phyloP scores from a whole-genome alignment of 2,797 vertebrate genomes.

The Borostomias antarcticus region DNA sequence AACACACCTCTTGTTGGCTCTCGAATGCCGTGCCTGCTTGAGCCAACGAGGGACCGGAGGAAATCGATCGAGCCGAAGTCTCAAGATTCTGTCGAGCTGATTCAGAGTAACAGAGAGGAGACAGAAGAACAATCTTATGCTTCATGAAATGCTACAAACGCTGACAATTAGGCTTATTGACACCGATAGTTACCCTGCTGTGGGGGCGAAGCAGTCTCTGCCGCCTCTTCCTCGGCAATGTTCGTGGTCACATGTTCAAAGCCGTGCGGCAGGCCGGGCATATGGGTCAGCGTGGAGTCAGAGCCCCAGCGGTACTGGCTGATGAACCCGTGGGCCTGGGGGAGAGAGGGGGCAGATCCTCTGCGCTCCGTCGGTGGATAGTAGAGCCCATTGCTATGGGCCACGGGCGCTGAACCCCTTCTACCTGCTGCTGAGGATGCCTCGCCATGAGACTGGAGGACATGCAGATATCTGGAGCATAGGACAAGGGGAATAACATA shows the following conservation, averaged over 20 bases:
- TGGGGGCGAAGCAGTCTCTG: constrained; percentile 15
- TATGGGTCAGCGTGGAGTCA: constrained; percentile 10
- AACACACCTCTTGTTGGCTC: background rate
- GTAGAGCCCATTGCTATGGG: constrained; percentile 42
- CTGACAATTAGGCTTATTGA: no score
- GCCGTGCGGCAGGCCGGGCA: constrained; percentile 13
- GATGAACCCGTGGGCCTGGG: constrained; percentile 13
- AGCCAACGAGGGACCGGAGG: constrained; percentile 5
- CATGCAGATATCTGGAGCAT: constrained; percentile 77
- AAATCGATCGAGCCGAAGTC: background rate
- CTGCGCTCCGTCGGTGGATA: constrained; percentile 31
- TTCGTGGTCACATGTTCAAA: constrained; percentile 22
- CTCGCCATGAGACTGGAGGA: constrained; percentile 37
- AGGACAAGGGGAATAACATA: background rate
- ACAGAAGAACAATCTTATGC: no score
- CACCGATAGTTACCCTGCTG: constrained; percentile 66
- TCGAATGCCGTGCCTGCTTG: constrained; percentile 21
- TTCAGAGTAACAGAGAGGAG: constrained; percentile 7
- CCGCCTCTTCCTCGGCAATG: constrained; percentile 56
- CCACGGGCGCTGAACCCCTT: constrained; percentile 48
- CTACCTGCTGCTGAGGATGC: constrained; percentile 36
- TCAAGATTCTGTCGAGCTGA: constrained; percentile 20
- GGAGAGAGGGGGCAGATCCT: constrained; percentile 65
- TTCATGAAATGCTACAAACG: background rate
- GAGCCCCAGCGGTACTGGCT: constrained; percentile 19